Evolutionary conservation across 92 coral and sea anemone genomes (phyloP).

Genomic region (Desmophyllum pertusum): DNA sequence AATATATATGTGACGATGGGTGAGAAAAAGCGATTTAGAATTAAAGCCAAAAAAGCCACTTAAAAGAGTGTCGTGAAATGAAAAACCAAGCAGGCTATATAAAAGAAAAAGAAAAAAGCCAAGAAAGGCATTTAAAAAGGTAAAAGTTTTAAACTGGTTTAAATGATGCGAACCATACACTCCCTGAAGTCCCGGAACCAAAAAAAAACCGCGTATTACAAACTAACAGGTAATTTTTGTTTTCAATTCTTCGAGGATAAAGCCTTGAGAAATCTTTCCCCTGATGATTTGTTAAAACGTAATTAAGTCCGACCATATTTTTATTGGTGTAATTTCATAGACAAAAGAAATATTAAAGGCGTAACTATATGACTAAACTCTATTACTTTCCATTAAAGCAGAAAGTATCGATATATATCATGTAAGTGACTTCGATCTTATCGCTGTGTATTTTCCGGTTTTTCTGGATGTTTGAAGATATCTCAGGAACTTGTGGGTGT

Average conservation of each 20-base stretch:
- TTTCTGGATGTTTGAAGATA: background rate
- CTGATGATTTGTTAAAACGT: background rate
- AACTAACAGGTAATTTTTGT: background rate
- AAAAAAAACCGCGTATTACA: too few species aligned
- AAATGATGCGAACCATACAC: background rate
- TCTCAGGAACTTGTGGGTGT: background rate
- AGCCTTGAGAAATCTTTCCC: background rate
- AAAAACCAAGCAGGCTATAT: background rate
- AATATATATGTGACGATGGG: background rate
- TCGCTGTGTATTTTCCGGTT: constrained; percentile 7
- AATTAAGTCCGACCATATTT: background rate
- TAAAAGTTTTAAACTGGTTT: background rate
- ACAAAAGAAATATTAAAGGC: background rate
- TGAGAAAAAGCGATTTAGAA: background rate
- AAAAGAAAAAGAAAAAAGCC: background rate
- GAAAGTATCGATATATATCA: background rate
- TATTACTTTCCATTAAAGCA: constrained; percentile 8
- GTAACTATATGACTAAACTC: background rate
- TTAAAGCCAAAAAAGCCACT: background rate
- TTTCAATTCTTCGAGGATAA: background rate
- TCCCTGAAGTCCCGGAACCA: background rate
- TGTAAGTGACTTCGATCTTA: background rate
- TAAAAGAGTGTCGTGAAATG: background rate
- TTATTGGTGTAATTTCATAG: background rate
- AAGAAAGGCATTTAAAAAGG: background rate